Evolutionary conservation across 1,140 invertebrate genomes (phyloP).

Genomic region (Macrotrachela quadricornifera): DNA sequence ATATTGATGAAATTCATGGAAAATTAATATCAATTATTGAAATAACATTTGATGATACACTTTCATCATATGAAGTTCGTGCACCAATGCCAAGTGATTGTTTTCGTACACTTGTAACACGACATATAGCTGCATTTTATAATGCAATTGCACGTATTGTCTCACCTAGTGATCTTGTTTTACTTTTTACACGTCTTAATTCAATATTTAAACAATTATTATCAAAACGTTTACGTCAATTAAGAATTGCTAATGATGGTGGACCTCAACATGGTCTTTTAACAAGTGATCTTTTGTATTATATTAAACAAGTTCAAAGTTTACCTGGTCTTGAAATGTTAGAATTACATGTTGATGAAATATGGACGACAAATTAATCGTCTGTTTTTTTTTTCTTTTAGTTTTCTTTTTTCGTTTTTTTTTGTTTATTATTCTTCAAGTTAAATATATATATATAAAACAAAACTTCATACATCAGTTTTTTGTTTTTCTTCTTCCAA

Average conservation of each 20-base stretch:
- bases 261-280: conserved; percentile 59
- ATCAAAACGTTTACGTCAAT: conserved; percentile 52
- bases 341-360: too few species aligned
- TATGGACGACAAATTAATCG: too few species aligned
- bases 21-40: conserved; percentile 73
- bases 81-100: conserved; percentile 76
- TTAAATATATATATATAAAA: too few species aligned
- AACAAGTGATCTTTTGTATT: too few species aligned
- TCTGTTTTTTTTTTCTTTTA: too few species aligned
- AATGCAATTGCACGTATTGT: conserved; percentile 48
- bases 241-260: conserved; percentile 77
- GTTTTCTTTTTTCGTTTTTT: too few species aligned
- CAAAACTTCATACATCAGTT: too few species aligned
- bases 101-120: conserved; percentile 67
- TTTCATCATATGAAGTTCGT: conserved; percentile 44
- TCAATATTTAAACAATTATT: conserved; percentile 63
- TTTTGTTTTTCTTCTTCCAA: too few species aligned
- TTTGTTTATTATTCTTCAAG: too few species aligned
- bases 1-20: conserved; percentile 67
- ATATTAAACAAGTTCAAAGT: too few species aligned
- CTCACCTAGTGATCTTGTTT: conserved; percentile 44
- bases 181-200: conserved; percentile 61
- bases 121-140: conserved; percentile 65
- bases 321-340: too few species aligned
- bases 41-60: conserved; percentile 43